Evolutionary conservation across 2,888 invertebrate genomes (phyloP).

Genomic region (Ceriagrion tenellum): DNA sequence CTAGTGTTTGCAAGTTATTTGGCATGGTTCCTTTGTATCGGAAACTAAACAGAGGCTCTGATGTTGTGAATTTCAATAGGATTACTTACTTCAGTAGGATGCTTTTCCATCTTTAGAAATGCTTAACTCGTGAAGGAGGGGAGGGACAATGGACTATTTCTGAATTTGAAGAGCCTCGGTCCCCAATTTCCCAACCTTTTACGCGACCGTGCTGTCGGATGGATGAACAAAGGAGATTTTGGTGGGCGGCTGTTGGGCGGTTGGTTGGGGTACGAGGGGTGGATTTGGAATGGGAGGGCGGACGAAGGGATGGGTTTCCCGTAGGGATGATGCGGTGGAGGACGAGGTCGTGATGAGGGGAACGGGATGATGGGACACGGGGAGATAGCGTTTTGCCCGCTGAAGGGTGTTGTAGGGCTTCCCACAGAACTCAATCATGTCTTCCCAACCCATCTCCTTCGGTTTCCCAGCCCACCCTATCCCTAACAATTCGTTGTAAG

Average conservation of each 20-base stretch:
- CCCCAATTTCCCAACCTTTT: background rate
- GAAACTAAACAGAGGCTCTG: too few species aligned
- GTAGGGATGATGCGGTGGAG: background rate
- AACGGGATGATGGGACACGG: background rate
- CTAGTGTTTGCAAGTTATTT: too few species aligned
- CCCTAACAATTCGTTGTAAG: too few species aligned
- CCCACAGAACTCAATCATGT: constrained; percentile 14
- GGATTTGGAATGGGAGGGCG: background rate
- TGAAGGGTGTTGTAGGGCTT: background rate
- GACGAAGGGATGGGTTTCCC: background rate
- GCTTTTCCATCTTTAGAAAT: too few species aligned
- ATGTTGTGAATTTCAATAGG: too few species aligned
- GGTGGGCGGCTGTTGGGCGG: background rate
- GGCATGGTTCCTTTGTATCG: too few species aligned
- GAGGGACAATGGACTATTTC: too few species aligned
- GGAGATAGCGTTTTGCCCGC: constrained; percentile 1
- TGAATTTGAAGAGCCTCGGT: too few species aligned
- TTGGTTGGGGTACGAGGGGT: background rate
- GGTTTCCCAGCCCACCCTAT: background rate
- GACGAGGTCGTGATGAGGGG: background rate
- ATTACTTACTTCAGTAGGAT: too few species aligned
- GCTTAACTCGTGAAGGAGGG: too few species aligned
- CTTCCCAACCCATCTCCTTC: background rate
- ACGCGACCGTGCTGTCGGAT: background rate
- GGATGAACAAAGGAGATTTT: background rate